Conservation (phyloP, 2,888 invertebrate species). For the Ichneumoninae sp. region DNA sequence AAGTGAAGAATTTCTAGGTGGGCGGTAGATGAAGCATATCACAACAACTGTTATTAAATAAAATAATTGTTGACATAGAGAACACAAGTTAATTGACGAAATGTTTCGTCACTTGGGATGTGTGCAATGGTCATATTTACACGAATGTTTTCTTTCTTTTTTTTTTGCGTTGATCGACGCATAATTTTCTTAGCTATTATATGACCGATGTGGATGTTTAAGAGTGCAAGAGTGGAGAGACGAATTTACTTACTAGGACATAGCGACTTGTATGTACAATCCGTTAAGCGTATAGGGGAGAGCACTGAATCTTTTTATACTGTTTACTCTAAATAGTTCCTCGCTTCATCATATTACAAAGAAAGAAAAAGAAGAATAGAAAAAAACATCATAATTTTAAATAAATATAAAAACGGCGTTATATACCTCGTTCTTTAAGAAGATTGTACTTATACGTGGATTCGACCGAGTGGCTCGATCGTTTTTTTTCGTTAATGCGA, state of each 20-base stretch:
- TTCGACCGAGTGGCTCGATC: conserved; percentile 40
- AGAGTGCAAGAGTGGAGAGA: conserved; percentile 56
- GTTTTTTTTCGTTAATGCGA: conserved; percentile 9
- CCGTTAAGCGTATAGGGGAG: conserved; percentile 69
- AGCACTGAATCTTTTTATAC: conserved; percentile 79
- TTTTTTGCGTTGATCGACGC: conserved; percentile 45
- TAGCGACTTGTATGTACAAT: conserved; percentile 48
- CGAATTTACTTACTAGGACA: conserved; percentile 63
- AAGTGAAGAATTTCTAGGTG: conserved; percentile 69
- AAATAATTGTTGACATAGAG: conserved; percentile 80
- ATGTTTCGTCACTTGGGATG: conserved; percentile 77
- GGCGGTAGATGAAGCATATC: conserved; percentile 80
- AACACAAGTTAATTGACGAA: conserved; percentile 72
- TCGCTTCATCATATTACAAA: conserved; percentile 58
- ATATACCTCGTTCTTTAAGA: conserved; percentile 58
- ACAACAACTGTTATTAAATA: conserved; percentile 82
- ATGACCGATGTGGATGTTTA: conserved; percentile 32
- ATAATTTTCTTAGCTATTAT: conserved; percentile 11
- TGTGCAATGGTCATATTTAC: conserved; percentile 77
- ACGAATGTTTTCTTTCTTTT: conserved; percentile 35
- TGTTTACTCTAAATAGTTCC: conserved; percentile 71
- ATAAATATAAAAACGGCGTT: conserved; percentile 52
- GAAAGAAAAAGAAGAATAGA: conserved; percentile 26
- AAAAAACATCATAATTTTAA: conserved; percentile 45
- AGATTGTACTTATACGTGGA: conserved; percentile 72